Evolutionary conservation across 2,113 vertebrate species (phyloP).

Genomic region (Raphicerus campestris): DNA sequence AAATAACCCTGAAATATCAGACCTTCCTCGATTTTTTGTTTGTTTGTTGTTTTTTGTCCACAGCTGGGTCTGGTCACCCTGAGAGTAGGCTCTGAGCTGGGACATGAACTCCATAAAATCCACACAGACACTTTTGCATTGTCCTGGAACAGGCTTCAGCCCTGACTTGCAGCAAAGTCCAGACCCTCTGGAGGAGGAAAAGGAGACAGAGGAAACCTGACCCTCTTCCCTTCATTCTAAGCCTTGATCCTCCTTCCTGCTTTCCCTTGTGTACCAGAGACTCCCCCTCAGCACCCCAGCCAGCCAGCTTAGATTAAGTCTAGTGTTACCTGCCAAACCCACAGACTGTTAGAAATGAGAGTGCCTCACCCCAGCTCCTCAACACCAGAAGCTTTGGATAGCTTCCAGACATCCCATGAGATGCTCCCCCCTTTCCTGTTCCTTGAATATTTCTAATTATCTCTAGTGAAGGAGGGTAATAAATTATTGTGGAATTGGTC

Average conservation of each 20-base stretch:
- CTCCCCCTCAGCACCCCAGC: background rate
- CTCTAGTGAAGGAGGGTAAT: background rate
- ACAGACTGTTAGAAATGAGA: slow-evolving; percentile 17
- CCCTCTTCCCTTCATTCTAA: background rate
- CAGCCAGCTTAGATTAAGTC: slow-evolving; percentile 20
- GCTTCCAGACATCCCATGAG: background rate
- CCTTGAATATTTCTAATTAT: background rate
- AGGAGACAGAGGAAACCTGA: slow-evolving; percentile 33
- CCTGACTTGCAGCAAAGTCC: background rate
- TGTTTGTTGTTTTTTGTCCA: slow-evolving; percentile 2
- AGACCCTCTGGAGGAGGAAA: slow-evolving; percentile 23
- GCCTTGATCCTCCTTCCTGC: slow-evolving; percentile 41
- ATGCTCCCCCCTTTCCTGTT: background rate
- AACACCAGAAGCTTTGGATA: background rate
- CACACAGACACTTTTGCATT: background rate
- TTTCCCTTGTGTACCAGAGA: slow-evolving; percentile 41
- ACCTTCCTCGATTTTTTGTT: slow-evolving; percentile 17
- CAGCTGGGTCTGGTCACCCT: background rate
- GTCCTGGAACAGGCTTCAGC: background rate
- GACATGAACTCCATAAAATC: background rate
- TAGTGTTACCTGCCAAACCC: slow-evolving; percentile 54
- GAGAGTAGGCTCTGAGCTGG: background rate
- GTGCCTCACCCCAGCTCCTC: background rate
- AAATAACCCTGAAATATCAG: slow-evolving; percentile 30
- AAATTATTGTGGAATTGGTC: background rate